A percentile compares a stretch with the other conserved stretches of the same genome.
phyloP scores from a whole-genome alignment of 2,888 invertebrate genomes.

The Scaptomyza cyrtandrae region DNA sequence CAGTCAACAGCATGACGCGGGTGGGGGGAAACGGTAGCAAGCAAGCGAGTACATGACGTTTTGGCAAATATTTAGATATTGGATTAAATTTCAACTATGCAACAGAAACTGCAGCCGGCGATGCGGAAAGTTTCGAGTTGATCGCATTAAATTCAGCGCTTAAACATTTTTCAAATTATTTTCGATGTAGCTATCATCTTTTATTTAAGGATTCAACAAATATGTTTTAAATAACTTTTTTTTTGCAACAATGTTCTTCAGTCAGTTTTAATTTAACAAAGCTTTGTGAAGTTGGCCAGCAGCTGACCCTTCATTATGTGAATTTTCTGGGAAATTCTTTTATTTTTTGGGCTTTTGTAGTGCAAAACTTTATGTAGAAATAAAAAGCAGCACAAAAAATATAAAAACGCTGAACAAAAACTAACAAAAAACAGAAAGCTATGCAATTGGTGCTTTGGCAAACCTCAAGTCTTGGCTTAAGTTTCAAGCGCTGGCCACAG shows the following conservation, averaged over 20 bases:
- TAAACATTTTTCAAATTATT: neutral
- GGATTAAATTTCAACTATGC: conserved; percentile 42
- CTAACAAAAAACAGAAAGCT: conserved; percentile 45
- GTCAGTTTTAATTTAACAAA: conserved; percentile 16
- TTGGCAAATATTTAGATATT: conserved; percentile 60
- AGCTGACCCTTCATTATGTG: conserved; percentile 39
- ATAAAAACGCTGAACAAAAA: conserved; percentile 25
- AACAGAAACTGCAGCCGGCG: conserved; percentile 10
- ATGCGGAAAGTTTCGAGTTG: conserved; percentile 30
- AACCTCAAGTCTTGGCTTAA: conserved; percentile 68
- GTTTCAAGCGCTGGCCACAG: conserved; percentile 46
- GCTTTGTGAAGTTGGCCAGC: conserved; percentile 13
- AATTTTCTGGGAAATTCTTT: conserved; percentile 38
- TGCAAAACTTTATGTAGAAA: conserved; percentile 48
- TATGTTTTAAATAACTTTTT: neutral
- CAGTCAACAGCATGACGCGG: conserved; percentile 9
- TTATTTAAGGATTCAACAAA: neutral
- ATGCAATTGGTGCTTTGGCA: conserved; percentile 61
- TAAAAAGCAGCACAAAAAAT: conserved; percentile 5
- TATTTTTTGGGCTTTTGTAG: conserved; percentile 28
- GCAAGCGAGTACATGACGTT: conserved; percentile 47
- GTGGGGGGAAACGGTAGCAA: neutral
- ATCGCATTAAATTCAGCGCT: conserved; percentile 37
- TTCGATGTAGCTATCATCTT: neutral
- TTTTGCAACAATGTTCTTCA: conserved; percentile 9